Base-by-base conservation (phyloP, 2,797 vertebrate species). In the Thalassophryne amazonica region DNA sequence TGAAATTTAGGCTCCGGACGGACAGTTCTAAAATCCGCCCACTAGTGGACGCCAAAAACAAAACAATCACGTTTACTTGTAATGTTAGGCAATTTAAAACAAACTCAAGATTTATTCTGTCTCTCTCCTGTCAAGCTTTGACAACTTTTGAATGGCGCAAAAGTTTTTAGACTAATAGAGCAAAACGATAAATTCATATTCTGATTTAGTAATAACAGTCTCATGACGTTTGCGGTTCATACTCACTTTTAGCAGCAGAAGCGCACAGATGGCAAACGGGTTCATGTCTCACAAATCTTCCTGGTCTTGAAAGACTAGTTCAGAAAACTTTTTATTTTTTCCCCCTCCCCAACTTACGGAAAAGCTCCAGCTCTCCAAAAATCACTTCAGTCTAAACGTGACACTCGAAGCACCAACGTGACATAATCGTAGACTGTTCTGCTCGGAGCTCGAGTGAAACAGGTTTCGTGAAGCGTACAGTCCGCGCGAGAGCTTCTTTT, bases 191-290 rank as follows among this genome's bases (percentile, higher is more conserved):
- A n/a, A n/a, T n/a, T n/a, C n/a, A n/a, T n/a, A n/a, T 3, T 18
- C 3, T 0, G 6, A 16, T 2, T 1, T 0, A 1, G 13, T 13
- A 7, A 14, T 37, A 16, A 3, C 2, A 5, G 17, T 1, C 19
- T 5, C 3, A 2, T n/a, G n/a, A 2, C 30, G 22, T 22, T n/a
- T 7, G 10, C 41, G 19, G 37, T 27, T n/a, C 6, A 8, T 24
- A 2, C 86, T 86, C 80, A 91, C 90, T 73, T 87, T 76, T 2
- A 84, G 5, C 7, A 86, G 68, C 54, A 89, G 64, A 16, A 85
- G 57, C 33, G 74, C 65, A 75, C 72, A 86, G 53, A 89, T 32
- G 41, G 71, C 40, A 16, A 80, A 58, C 20, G 46, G 38, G 30
- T 34, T 55, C 81, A 88, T 89, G 57, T 76, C 50, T 84, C 43